These are phyloP conservation scores for Aplodontia rufa DNA, from an alignment of 2,113 vertebrate genomes.

Conservation along the genomic window DNA sequence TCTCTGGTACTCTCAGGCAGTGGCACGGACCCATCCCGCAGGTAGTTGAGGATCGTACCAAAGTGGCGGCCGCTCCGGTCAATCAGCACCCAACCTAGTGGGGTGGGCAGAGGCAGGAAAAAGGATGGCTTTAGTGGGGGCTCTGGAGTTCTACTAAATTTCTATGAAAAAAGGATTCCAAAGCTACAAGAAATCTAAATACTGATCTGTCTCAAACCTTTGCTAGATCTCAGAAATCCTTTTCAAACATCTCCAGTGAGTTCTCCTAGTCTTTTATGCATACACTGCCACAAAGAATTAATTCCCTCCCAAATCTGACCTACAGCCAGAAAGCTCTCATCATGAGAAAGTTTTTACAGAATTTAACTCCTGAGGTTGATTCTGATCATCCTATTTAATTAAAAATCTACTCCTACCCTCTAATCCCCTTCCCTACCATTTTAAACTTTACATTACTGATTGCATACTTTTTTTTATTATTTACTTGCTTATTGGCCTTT, in stretches of 20 bases:
- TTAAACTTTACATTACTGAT: not conserved
- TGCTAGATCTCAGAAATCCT: not conserved
- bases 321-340: not conserved
- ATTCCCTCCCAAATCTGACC: not conserved
- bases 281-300: not conserved
- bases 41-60: constrained; percentile 91
- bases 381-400: constrained; percentile 6
- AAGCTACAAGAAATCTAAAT: constrained; percentile 13
- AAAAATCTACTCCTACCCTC: not conserved
- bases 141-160: not conserved
- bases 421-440: constrained; percentile 5
- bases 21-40: constrained; percentile 91
- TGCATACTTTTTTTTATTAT: not conserved
- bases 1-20: constrained; percentile 90
- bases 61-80: constrained; percentile 92
- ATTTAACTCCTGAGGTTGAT: not conserved
- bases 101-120: not conserved
- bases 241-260: constrained; percentile 22
- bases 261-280: not conserved
- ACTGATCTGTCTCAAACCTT: not conserved
- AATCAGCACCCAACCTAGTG: constrained; percentile 91
- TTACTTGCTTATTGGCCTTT: not conserved
- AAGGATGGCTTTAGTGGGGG: constrained; percentile 23
- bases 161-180: constrained; percentile 25
- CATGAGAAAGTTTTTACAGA: not conserved